Percentiles rank a stretch among this genome's conserved stretches.
These are phyloP conservation scores for Caenorhabditis parvicauda DNA, from an alignment of 2,888 invertebrate species.

Conservation along the genomic window DNA sequence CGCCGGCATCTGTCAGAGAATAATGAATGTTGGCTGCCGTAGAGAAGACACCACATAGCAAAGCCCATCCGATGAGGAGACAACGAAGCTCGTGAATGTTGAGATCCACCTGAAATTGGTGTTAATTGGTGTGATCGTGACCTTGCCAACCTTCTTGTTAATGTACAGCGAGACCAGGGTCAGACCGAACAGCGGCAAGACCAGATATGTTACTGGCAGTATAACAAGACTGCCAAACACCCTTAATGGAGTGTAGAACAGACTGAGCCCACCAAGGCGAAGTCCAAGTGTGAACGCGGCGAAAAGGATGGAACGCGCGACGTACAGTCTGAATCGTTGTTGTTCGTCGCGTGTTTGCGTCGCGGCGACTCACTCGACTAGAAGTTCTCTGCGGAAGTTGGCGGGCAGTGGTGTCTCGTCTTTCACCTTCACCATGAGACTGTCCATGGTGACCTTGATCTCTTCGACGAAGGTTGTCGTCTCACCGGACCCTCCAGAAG, in stretches of 20 bases:
- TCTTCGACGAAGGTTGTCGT: too few species aligned
- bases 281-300: slow-evolving; percentile 24
- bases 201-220: slow-evolving; percentile 17
- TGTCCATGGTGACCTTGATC: too few species aligned
- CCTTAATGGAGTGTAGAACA: slow-evolving; percentile 8
- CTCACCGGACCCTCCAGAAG: too few species aligned
- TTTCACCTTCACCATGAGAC: slow-evolving; percentile 10
- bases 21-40: slow-evolving; percentile 26
- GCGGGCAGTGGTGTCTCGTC: slow-evolving; percentile 24
- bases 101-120: slow-evolving; percentile 19
- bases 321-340: slow-evolving; percentile 13
- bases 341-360: not conserved
- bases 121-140: too few species aligned
- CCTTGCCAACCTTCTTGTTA: too few species aligned
- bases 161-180: slow-evolving; percentile 3
- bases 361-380: slow-evolving; percentile 10
- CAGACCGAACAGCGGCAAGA: slow-evolving; percentile 19
- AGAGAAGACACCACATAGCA: slow-evolving; percentile 27
- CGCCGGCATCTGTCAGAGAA: slow-evolving; percentile 14
- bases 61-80: slow-evolving; percentile 28
- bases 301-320: slow-evolving; percentile 22
- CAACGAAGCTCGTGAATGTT: slow-evolving; percentile 20
- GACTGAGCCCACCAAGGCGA: slow-evolving; percentile 10
- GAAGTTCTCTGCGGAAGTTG: slow-evolving; percentile 17
- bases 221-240: slow-evolving; percentile 14